Percentiles rank a stretch among this genome's conserved stretches.
phyloP scores from a whole-genome alignment of 2,113 vertebrate genomes.

The human region GRCh38 chr18:27109001-27109500 shows the following conservation, averaged over 20 bases:
- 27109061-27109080: not conserved
- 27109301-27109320: not conserved
- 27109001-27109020: not conserved
- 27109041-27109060: not conserved
- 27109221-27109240: not conserved
- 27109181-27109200: not conserved
- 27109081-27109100: not conserved
- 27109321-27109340: not conserved
- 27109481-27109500: not conserved
- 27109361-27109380: not conserved
- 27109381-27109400: not conserved
- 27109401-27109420: not conserved
- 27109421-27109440: constrained; percentile 34
- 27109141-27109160: constrained; percentile 29
- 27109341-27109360: not conserved
- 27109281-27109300: not conserved
- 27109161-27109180: not conserved
- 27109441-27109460: not conserved
- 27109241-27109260: not conserved
- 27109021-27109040: not conserved
- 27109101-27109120: constrained; percentile 13
- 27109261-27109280: not conserved
- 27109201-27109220: not conserved
- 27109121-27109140: not conserved
- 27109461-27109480: not conserved